A percentile compares a stretch with the other conserved stretches of the same genome.
Conservation (phyloP, 2,888 invertebrate species). For the Cabera pusaria region DNA sequence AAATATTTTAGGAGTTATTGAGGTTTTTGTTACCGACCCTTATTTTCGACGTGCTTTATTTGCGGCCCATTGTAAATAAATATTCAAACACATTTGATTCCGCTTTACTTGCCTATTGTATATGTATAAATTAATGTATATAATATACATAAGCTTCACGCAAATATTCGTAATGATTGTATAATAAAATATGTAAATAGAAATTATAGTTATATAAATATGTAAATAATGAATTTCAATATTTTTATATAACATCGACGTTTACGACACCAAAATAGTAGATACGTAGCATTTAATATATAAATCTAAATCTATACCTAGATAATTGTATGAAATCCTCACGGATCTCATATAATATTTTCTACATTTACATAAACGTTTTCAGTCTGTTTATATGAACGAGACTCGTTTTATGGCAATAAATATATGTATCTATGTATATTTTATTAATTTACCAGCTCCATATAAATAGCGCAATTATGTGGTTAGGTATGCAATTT, state of each 20-base stretch:
- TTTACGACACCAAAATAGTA: constrained; percentile 18
- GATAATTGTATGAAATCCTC: background rate
- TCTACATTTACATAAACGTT: constrained; percentile 8
- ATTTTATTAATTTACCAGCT: too few relatives aligned
- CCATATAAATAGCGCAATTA: constrained; percentile 11
- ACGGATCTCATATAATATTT: background rate
- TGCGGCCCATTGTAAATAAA: too few relatives aligned
- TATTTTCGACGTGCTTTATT: too few relatives aligned
- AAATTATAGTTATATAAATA: too few relatives aligned
- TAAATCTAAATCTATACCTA: constrained; percentile 16
- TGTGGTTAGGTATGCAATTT: background rate
- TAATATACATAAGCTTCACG: too few relatives aligned
- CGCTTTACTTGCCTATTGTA: too few relatives aligned
- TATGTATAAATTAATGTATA: too few relatives aligned
- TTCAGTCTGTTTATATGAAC: constrained; percentile 14
- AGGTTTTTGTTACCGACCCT: too few relatives aligned
- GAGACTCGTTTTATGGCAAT: constrained; percentile 5
- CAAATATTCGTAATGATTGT: too few relatives aligned
- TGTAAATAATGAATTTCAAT: constrained; percentile 6
- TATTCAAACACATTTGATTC: too few relatives aligned
- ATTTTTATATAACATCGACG: constrained; percentile 14
- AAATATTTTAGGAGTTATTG: too few relatives aligned
- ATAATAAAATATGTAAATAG: too few relatives aligned
- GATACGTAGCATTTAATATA: constrained; percentile 6
- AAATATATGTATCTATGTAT: background rate